Evolutionary conservation across 2,888 invertebrate genomes (phyloP).

Genomic region (Seladonia tumulorum): DNA sequence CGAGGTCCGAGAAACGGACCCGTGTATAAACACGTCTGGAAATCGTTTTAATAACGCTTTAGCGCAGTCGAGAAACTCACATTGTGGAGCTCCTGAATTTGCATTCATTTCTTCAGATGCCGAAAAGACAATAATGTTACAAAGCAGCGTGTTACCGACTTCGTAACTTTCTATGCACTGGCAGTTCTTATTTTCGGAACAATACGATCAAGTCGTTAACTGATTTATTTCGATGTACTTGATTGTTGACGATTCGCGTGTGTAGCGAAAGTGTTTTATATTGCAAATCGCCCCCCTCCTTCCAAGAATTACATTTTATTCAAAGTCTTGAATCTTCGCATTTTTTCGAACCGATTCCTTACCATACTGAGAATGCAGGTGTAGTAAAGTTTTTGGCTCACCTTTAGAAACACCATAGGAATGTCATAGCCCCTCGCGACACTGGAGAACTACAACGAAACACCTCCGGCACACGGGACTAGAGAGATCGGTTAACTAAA

Average conservation of each 20-base stretch:
- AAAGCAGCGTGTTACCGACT: neutral
- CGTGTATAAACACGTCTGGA: neutral
- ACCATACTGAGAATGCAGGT: neutral
- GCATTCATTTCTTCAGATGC: neutral
- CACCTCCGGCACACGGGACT: constrained; percentile 31
- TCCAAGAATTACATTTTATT: neutral
- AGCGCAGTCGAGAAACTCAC: neutral
- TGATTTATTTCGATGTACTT: neutral
- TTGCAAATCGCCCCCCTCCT: neutral
- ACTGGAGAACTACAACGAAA: constrained; percentile 10
- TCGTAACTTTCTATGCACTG: neutral
- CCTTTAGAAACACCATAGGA: constrained; percentile 57
- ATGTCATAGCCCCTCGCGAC: constrained; percentile 37
- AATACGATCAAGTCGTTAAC: neutral
- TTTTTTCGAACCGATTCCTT: neutral
- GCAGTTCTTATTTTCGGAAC: neutral
- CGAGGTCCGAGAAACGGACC: neutral
- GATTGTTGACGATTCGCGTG: neutral
- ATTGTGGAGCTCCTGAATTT: neutral
- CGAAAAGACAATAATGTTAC: neutral
- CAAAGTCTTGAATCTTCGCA: neutral
- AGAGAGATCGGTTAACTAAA: constrained; percentile 63
- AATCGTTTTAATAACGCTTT: neutral
- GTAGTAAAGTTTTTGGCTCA: constrained; percentile 18
- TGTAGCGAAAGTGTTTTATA: neutral